Base-by-base conservation (phyloP, 2,797 vertebrate species). In the Octomys mimax region DNA sequence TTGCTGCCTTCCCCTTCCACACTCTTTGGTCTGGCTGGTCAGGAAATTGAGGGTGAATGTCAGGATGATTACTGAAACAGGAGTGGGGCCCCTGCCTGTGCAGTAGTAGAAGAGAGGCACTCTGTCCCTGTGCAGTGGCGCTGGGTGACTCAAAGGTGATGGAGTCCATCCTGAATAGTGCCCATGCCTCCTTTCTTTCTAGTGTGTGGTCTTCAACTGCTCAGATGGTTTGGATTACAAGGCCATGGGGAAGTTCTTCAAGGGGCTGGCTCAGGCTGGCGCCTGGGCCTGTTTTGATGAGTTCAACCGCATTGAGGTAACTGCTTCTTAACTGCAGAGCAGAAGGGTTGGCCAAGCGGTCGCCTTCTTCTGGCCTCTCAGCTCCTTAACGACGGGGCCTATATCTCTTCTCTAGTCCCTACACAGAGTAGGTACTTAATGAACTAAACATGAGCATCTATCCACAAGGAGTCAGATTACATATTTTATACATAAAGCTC, bases 221-320 rank as follows among this genome's bases (percentile, higher is more conserved):
- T 99, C 99, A 0, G 99, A 99, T 96, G 99, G 99, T 78, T 99
- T 99, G 31, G 99, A 99, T 98, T 99, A 99, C 98, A 99, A 99
- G 97, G 99, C 99, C 75, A 99, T 99, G 99, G 99, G 99, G 94
- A 99, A 99, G 95, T 99, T 99, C 98, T 99, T 99, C 87, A 99
- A 99, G 98, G 99, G 99, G 0, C 97, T 99, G 92, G 99, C 99
- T 66, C 99, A 99, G 86, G 99, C 99, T 66, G 99, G 99, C 90
- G 99, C 99, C 0, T 99, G 99, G 99, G 98, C 99, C 95, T 99
- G 99, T 98, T 99, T 99, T 95, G 99, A 99, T 11, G 99, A 99
- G 96, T 99, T 99, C 98, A 99, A 99, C 89, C 99, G 99, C 73
- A 99, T 99, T 91, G 99, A 99, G 99, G 99, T 99, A 98, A 98